Base-by-base conservation (phyloP, 2,113 vertebrate genomes). In the Oenanthe melanoleuca region DNA sequence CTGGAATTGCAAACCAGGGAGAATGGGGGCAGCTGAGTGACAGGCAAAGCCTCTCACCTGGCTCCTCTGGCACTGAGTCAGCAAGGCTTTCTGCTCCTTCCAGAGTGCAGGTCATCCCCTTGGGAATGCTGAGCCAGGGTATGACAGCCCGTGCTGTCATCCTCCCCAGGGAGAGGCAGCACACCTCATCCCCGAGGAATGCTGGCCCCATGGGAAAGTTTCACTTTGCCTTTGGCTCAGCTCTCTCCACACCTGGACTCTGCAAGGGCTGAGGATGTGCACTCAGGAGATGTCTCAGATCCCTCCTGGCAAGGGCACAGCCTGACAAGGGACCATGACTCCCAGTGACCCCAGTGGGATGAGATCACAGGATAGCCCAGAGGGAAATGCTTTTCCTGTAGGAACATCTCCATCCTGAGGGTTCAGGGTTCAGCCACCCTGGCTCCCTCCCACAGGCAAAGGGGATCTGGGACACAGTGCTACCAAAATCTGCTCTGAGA, bases 251-350 rank as follows among this genome's bases (percentile, higher is more conserved):
- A 52, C 31, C 3, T 2, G 63, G 73, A 6, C 33, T 37, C 33
- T 2, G 1, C 17, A 33, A 59, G 45, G 34, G 49, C 47, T n/a
- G 77, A 71, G 40, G 52, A n/a, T 17, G 49, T 63, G 63, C 79
- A 71, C 49, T 59, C 33, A 24, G 67, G 47, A 40, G 65, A 40
- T 2, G 3, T 25, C 25, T 31, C 52, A 34, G 60, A 3, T 47
- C 26, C 55, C 45, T 34, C 12, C 5, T 31, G 79, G 25, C 31
- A 12, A 56, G 37, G 80, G 37, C 47, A 34, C 70, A 57, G 56
- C 60, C 45, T 57, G 63, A 9, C 42, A 49, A 0, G 1, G 47
- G 26, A 19, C 31, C 4, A 1, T 20, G 4, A 1, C 21, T 14
- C 67, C 38, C 29, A 5, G 31, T 5, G 19, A 17, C 12, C 37